These are phyloP conservation scores for Bos javanicus DNA, from an alignment of 2,113 vertebrate genomes.

Conservation along the genomic window DNA sequence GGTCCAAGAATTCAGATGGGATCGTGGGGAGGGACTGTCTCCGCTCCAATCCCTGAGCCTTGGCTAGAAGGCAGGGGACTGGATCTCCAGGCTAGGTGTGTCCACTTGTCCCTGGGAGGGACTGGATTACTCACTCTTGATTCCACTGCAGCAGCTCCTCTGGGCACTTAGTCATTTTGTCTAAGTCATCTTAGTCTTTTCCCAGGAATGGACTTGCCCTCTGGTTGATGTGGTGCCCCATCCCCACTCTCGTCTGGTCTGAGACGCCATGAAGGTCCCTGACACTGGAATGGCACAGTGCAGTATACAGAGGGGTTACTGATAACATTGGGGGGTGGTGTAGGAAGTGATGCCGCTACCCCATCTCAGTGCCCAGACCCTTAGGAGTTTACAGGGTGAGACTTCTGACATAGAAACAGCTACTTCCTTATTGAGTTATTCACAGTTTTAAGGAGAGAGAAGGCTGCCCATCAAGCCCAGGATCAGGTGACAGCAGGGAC, in stretches of 20 bases:
- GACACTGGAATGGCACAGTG: neutral
- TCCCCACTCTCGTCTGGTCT: neutral
- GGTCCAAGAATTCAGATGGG: neutral
- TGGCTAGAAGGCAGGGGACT: neutral
- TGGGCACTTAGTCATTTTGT: neutral
- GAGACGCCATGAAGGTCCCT: neutral
- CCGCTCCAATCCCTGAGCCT: neutral
- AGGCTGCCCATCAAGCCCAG: neutral
- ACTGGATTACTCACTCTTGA: neutral
- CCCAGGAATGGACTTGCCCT: neutral
- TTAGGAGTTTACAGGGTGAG: neutral
- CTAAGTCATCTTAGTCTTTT: neutral
- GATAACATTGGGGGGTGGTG: fast-evolving
- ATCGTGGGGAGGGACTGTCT: neutral
- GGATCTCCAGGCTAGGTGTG: neutral
- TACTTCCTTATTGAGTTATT: neutral
- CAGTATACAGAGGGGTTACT: neutral
- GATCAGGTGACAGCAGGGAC: neutral
- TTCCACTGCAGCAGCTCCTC: neutral
- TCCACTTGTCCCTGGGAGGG: neutral
- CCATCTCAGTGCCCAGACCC: neutral
- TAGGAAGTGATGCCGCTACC: fast-evolving
- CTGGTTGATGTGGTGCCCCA: neutral
- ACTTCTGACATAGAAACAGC: neutral
- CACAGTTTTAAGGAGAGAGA: neutral